phyloP scores from a whole-genome alignment of 2,797 vertebrate species.

The Helostoma temminkii region DNA sequence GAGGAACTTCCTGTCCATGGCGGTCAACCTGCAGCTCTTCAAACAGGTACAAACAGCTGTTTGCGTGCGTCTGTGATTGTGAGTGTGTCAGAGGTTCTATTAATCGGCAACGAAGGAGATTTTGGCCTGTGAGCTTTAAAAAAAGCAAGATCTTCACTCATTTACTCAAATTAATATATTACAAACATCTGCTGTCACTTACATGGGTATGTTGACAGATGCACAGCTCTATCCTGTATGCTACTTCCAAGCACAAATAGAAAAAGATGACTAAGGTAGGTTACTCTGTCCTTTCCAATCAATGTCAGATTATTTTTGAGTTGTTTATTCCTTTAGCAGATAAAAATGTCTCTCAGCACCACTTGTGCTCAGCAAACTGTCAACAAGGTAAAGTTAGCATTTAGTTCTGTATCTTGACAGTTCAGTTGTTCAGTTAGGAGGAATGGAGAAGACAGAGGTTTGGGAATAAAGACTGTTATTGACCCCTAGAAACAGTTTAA shows the following conservation, averaged over 20 bases:
- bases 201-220: constrained; percentile 6
- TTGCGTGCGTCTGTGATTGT: constrained; percentile 4
- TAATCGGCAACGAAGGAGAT: not conserved
- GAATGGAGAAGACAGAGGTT: constrained; percentile 36
- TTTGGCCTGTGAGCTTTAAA: not conserved
- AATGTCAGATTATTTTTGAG: constrained; percentile 40
- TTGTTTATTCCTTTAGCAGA: constrained; percentile 25
- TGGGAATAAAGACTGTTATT: constrained; percentile 58
- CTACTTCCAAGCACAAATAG: constrained; percentile 2
- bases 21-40: constrained; percentile 97
- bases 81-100: not conserved
- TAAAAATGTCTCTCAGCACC: constrained; percentile 33
- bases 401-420: constrained; percentile 56
- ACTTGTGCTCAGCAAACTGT: constrained; percentile 39
- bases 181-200: constrained; percentile 14
- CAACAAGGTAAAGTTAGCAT: constrained; percentile 37
- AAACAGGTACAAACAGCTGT: constrained; percentile 89
- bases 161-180: not conserved
- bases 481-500: constrained; percentile 63
- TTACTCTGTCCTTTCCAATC: constrained; percentile 32
- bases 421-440: constrained; percentile 35
- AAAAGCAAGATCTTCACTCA: not conserved
- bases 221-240: constrained; percentile 7
- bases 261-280: too few species aligned
- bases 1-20: constrained; percentile 93